These are phyloP conservation scores for Ophion costatus DNA, from an alignment of 2,888 invertebrate genomes.

Conservation along the genomic window DNA sequence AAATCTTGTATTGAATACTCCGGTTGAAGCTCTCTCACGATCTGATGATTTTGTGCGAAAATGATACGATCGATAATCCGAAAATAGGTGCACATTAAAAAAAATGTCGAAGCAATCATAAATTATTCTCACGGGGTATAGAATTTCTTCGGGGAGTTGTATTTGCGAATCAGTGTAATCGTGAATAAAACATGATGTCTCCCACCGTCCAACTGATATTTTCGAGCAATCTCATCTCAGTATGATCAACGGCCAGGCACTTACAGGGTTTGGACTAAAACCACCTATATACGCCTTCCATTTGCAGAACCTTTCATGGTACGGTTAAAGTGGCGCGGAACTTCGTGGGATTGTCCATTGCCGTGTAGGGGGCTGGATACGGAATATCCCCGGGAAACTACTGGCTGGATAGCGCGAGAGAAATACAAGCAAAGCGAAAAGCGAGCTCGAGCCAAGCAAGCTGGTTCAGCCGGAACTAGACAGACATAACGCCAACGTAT, in stretches of 20 bases:
- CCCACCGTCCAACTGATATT: not conserved
- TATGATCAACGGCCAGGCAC: constrained; percentile 18
- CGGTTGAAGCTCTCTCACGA: no score
- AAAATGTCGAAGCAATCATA: not conserved
- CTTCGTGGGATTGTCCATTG: constrained; percentile 18
- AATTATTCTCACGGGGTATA: not conserved
- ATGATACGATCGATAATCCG: not conserved
- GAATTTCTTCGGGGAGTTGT: not conserved
- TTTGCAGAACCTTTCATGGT: constrained; percentile 7
- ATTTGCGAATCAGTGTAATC: not conserved
- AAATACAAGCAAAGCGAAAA: constrained; percentile 21
- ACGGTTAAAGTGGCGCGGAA: constrained; percentile 29
- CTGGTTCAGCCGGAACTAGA: constrained; percentile 4
- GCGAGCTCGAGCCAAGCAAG: constrained; percentile 11
- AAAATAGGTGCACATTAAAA: not conserved
- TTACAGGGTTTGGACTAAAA: constrained; percentile 25
- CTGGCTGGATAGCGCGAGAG: constrained; percentile 8
- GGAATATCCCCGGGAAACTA: constrained; percentile 26
- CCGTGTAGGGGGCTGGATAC: not conserved
- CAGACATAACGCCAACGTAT: constrained; percentile 46
- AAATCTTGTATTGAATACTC: no score
- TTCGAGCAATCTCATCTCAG: constrained; percentile 10
- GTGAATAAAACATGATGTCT: not conserved
- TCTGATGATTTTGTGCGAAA: no score
- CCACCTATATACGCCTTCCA: constrained; percentile 19